phyloP scores from a whole-genome alignment of 2,888 invertebrate species.

The Meiosimyza platycephala region DNA sequence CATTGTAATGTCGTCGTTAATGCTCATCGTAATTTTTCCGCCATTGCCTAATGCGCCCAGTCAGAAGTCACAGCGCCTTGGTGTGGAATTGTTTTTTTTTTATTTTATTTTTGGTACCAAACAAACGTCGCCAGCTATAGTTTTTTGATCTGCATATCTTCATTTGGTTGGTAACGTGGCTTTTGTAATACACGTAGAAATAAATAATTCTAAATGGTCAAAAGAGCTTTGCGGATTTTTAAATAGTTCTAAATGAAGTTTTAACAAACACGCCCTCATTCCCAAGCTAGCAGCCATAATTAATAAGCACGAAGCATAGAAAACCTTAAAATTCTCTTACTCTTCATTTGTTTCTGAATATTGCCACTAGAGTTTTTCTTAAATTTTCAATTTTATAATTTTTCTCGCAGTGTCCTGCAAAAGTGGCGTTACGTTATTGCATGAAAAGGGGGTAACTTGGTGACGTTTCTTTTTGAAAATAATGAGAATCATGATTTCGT shows the following conservation, averaged over 20 bases:
- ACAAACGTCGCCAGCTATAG: constrained; percentile 30
- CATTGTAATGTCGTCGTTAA: constrained; percentile 64
- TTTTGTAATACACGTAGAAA: constrained; percentile 43
- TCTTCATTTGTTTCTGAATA: too few species aligned
- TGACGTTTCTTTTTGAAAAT: constrained; percentile 41
- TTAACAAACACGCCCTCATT: too few species aligned
- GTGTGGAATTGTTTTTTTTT: constrained; percentile 1
- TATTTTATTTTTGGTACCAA: constrained; percentile 26
- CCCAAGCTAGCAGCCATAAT: too few species aligned
- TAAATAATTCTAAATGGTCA: neutral
- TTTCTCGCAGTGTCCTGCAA: too few species aligned
- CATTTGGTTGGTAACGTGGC: constrained; percentile 54
- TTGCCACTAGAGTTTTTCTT: too few species aligned
- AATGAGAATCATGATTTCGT: constrained; percentile 62
- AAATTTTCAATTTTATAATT: too few species aligned
- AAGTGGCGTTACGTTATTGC: constrained; percentile 21
- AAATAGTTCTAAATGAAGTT: too few species aligned
- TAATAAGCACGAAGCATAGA: too few species aligned
- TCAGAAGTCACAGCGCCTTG: constrained; percentile 9
- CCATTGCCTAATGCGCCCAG: constrained; percentile 34
- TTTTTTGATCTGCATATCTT: constrained; percentile 64
- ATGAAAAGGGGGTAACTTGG: constrained; percentile 8
- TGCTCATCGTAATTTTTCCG: constrained; percentile 66
- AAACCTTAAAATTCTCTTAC: too few species aligned
- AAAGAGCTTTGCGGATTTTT: too few species aligned